Evolutionary conservation across 2,888 invertebrate genomes (phyloP), one percentile per base, ranked within the genome.

Genomic region (Athalia rosae): DNA sequence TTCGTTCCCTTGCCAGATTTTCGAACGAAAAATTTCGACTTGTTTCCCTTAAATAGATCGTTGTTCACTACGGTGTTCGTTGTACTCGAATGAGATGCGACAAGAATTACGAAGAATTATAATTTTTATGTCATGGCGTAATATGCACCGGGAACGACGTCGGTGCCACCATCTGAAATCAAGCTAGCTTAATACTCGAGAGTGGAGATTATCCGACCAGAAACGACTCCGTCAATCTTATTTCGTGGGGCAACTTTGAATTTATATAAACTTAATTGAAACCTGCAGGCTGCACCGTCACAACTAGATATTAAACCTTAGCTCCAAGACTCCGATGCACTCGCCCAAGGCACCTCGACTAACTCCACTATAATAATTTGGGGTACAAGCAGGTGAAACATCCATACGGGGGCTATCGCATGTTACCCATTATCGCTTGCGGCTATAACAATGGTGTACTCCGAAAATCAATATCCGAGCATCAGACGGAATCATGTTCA

Each of bases 211-310:
- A 74, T 9, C 74, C 62, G 7, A 15, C 74, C 58, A 58, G 41
- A 58, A 71, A 71, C 58, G 71, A 71, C 58, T 58, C 41, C 13
- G 43, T 62, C n/a, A 74, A 43, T n/a, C 48, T 74, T 74, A 61
- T 74, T 71, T 71, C 58, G 58, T 58, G 71, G 58, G 56, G 71
- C 74, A 48, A 61, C 61, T 9, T 61, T 28, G 74, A 62, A 74
- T 74, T 74, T 74, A 61, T 74, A 74, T 74, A 56, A 74, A 74
- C 50, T 61, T 74, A 74, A 74, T 74, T 74, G 74, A 74, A 62
- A 50, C n/a, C 74, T 61, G 74, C 53, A 74, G 43, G 50, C 74
- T 74, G 74, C 74, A 74, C 8, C 61, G 61, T 62, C 74, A 61
- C 74, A 61, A 41, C 28, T 0, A 74, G 59, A 74, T 74, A 74